Base-by-base conservation (phyloP, 2,888 invertebrate species). In the Scotopteryx bipunctaria region DNA sequence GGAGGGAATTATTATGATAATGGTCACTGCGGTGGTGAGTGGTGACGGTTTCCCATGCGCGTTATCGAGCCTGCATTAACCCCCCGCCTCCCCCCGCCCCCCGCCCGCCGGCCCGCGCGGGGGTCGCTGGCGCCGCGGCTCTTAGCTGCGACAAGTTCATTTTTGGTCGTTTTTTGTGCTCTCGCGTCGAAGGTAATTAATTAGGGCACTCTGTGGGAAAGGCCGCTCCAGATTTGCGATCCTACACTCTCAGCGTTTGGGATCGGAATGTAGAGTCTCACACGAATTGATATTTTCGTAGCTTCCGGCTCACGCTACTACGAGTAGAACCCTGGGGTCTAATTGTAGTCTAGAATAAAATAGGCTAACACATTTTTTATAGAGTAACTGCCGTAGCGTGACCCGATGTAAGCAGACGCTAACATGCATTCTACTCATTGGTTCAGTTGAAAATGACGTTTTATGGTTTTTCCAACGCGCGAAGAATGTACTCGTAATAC, bases 111-210 rank as follows among this genome's bases (percentile, higher is more conserved):
- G 55, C 47, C 40, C 52, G 41, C 57, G 53, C 44, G 41, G 55
- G 67, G n/a, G n/a, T n/a, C 70, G 67, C 76, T 67, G 87, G 86
- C 87, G 86, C 86, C 87, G 80, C 74, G 65, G 83, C 84, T 85
- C 82, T 87, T 83, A 86, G 80, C 52, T 78, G 72, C 77, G 79
- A 83, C 84, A 81, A 79, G 71, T 78, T 71, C 52, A 51, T 58
- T 56, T 57, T 55, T 60, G 53, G 42, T 76, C 60, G 63, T 81
- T 83, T 85, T 86, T 86, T 84, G 50, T 82, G 73, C 77, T 70
- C 69, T 73, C 68, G 67, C 76, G 73, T 73, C 59, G 70, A 78
- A 73, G 78, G 85, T 86, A 86, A 87, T 87, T 87, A 87, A 87
- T 87, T 86, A 83, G 83, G 72, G 68, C 80, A 72, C 73, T 66